Conservation (phyloP, 2,888 invertebrate genomes). For the Tethea ocularis region DNA sequence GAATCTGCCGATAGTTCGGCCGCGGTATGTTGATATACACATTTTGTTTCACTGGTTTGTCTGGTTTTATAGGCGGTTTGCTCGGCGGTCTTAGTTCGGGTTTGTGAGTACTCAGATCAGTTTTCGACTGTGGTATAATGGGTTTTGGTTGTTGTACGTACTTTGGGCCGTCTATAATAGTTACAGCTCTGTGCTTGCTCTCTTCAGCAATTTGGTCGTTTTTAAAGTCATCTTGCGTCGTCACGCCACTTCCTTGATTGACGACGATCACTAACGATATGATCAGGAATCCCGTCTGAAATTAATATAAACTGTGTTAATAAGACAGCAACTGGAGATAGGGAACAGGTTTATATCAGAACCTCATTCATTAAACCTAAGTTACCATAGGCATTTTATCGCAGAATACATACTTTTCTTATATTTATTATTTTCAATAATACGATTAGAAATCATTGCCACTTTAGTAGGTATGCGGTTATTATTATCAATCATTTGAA, state of each 20-base stretch:
- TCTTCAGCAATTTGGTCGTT: conserved; percentile 72
- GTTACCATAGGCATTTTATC: too few species aligned
- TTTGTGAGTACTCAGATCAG: conserved; percentile 34
- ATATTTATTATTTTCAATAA: too few species aligned
- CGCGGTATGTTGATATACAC: conserved; percentile 49
- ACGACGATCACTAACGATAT: conserved; percentile 76
- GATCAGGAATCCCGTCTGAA: conserved; percentile 79
- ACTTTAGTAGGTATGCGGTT: too few species aligned
- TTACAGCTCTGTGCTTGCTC: conserved; percentile 59
- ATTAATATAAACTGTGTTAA: conserved; percentile 18
- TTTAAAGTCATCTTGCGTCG: conserved; percentile 54
- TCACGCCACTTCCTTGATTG: conserved; percentile 65
- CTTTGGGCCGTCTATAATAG: conserved; percentile 61
- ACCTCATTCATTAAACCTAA: too few species aligned
- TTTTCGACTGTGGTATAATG: conserved; percentile 35
- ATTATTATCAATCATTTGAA: too few species aligned
- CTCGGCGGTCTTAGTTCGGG: conserved; percentile 61
- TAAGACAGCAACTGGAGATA: neutral
- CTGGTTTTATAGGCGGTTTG: conserved; percentile 64
- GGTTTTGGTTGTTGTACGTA: conserved; percentile 47
- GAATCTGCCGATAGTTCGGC: conserved; percentile 50
- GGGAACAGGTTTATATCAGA: too few species aligned
- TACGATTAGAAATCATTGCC: too few species aligned
- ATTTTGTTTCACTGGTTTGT: conserved; percentile 48
- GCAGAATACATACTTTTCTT: too few species aligned